Base-by-base conservation (phyloP, 2,113 vertebrate species). In the Odocoileus virginianus region DNA sequence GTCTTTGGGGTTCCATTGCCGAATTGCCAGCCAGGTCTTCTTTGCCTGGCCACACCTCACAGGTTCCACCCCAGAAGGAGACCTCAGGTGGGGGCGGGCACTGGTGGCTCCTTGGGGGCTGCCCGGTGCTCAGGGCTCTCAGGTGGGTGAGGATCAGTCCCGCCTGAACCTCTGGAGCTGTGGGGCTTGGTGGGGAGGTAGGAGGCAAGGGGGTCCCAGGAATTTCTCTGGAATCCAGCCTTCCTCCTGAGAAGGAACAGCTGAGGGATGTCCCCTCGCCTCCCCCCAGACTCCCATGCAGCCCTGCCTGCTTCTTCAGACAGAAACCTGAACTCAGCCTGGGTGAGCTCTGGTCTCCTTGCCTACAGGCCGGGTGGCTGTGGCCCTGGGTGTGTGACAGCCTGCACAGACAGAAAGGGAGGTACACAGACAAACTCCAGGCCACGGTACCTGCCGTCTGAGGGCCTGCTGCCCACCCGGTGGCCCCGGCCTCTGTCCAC, bases 371-470 rank as follows among this genome's bases (percentile, higher is more conserved):
- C 0, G 2, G 40, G 25, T 27, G 10, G 76, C 30, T 36, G 14
- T 0, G 36, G 43, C n/a, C 10, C 27, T 21, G 6, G 58, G 25
- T 0, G 4, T 3, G n/a, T 28, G 52, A 25, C 1, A 15, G 89
- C 13, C 64, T 7, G 58, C 15, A 2, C 1, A 3, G 16, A 2
- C 8, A 19, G 14, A 3, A 30, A n/a, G 61, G 36, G 47, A 52
- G 17, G 15, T 10, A 10, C 16, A 17, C 4, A 40, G 30, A 25
- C 45, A 16, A 33, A 61, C 6, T 17, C 50, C 87, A 76, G 64
- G 64, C 16, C 64, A 9, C 0, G 1, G 87, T 1, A 25, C n/a
- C 33, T 1, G 8, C 23, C 3, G 0, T 7, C 19, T 15, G 81
- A 54, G 33, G 50, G 79, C 47, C 79, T 52, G 47, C 16, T 5